These are phyloP conservation scores for Cerceris ruficornis DNA, from an alignment of 2,888 invertebrate species.

Conservation along the genomic window DNA sequence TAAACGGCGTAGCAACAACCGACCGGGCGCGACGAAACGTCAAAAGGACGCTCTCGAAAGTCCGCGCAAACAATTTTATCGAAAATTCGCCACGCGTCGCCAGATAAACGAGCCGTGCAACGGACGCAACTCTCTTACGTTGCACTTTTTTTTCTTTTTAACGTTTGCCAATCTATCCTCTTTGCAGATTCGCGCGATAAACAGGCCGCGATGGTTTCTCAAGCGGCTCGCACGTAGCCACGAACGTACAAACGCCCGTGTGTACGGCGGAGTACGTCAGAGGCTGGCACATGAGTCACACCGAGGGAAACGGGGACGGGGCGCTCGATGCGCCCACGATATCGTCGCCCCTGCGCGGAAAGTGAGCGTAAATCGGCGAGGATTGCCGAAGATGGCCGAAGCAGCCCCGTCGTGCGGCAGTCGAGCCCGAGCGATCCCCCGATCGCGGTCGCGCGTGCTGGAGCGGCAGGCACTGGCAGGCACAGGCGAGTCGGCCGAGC, in stretches of 20 bases:
- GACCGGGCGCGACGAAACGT: background rate
- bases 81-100: background rate
- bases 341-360: conserved; percentile 61
- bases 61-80: conserved; percentile 6
- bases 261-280: conserved; percentile 39
- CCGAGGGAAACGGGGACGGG: conserved; percentile 36
- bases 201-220: conserved; percentile 30
- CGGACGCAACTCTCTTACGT: background rate
- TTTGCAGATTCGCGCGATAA: conserved; percentile 30
- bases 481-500: conserved; percentile 10
- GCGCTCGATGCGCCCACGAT: conserved; percentile 38
- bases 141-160: conserved; percentile 2
- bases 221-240: background rate
- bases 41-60: background rate
- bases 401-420: conserved; percentile 54
- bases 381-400: conserved; percentile 56
- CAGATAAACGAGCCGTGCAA: conserved; percentile 1
- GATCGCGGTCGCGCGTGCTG: conserved; percentile 65
- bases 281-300: conserved; percentile 46
- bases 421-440: conserved; percentile 66
- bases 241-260: background rate
- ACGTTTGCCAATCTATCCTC: background rate
- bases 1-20: background rate
- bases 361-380: conserved; percentile 64
- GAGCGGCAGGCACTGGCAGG: conserved; percentile 41